Conservation (phyloP, 2,888 invertebrate species). For the Drosophila mettleri region DNA sequence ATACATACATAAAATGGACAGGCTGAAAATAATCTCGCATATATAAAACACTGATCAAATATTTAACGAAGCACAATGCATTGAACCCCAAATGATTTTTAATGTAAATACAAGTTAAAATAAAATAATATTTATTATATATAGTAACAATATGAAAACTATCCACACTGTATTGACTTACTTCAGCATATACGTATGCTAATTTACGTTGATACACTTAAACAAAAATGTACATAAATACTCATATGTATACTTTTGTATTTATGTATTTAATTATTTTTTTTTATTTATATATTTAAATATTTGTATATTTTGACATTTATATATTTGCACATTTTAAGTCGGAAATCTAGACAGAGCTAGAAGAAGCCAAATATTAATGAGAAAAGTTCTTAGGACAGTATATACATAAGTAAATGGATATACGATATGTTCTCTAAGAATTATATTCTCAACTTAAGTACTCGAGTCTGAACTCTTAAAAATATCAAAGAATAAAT, state of each 20-base stretch:
- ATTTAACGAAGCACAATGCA: conserved; percentile 12
- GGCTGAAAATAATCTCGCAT: conserved; percentile 4
- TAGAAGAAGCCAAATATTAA: no score
- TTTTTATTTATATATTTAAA: no score
- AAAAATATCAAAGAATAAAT: no score
- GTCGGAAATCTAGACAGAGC: no score
- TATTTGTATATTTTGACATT: no score
- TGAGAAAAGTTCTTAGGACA: no score
- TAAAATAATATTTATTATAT: conserved; percentile 4
- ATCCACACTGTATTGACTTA: neutral
- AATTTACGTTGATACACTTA: neutral
- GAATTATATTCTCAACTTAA: no score
- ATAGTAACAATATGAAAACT: neutral
- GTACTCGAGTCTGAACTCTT: no score
- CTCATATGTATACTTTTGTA: neutral
- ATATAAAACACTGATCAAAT: conserved; percentile 30
- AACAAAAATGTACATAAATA: no score
- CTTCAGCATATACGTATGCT: neutral
- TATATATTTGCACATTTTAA: no score
- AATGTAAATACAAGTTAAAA: conserved; percentile 2
- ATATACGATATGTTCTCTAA: no score
- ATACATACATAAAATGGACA: neutral
- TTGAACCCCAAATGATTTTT: neutral
- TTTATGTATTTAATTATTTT: neutral
- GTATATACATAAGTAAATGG: no score